Evolutionary conservation across 2,888 invertebrate species (phyloP).

Genomic region (Morpho deidamia): DNA sequence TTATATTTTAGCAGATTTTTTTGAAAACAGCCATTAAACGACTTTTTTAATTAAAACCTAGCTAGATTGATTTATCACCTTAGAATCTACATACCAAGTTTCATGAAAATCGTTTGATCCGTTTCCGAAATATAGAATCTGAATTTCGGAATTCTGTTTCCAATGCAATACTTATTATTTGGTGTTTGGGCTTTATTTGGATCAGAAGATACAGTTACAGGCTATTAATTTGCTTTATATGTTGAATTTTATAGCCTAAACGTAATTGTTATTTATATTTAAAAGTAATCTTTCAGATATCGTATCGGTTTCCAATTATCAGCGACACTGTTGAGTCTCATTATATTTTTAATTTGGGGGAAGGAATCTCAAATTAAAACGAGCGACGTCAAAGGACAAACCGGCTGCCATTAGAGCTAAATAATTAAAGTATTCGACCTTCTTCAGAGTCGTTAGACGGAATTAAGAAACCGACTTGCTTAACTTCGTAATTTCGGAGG

Average conservation of each 20-base stretch:
- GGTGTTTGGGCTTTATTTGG: too few relatives aligned
- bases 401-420: slow-evolving; percentile 73
- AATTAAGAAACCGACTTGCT: slow-evolving; percentile 60
- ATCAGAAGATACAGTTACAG: too few relatives aligned
- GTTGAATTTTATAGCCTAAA: background rate
- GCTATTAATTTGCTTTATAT: too few relatives aligned
- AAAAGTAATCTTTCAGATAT: slow-evolving; percentile 28
- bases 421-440: slow-evolving; percentile 76
- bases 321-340: slow-evolving; percentile 68
- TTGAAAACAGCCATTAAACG: too few relatives aligned
- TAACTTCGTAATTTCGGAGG: slow-evolving; percentile 55
- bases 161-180: too few relatives aligned
- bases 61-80: too few relatives aligned
- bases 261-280: background rate
- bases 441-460: slow-evolving; percentile 67
- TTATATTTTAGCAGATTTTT: too few relatives aligned
- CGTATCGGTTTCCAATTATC: slow-evolving; percentile 78
- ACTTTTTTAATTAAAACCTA: too few relatives aligned
- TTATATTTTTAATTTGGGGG: slow-evolving; percentile 79
- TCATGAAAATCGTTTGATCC: too few relatives aligned
- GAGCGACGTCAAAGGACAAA: slow-evolving; percentile 74
- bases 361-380: slow-evolving; percentile 72
- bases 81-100: too few relatives aligned
- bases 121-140: too few relatives aligned
- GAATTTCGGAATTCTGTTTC: too few relatives aligned